Evolutionary conservation across 2,797 vertebrate species (phyloP).

Genomic region (Benthosema pterotum): DNA sequence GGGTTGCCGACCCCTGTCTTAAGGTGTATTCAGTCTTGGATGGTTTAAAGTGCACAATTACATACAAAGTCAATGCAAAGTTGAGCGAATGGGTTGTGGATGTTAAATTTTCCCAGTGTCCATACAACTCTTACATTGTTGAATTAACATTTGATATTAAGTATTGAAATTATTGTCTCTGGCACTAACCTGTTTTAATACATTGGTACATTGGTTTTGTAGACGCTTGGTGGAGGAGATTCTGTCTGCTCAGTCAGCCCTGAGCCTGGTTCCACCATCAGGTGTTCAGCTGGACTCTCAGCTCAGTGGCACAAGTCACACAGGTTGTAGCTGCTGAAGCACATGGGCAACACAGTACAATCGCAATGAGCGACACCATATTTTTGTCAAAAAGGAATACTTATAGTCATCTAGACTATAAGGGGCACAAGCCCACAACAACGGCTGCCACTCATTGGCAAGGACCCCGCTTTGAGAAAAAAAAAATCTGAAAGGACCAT

Average conservation of each 20-base stretch:
- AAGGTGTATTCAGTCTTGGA: no score
- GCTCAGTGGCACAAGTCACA: not conserved
- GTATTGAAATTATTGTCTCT: not conserved
- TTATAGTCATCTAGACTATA: no score
- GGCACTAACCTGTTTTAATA: not conserved
- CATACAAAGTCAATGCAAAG: no score
- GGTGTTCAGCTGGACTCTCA: not conserved
- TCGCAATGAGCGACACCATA: no score
- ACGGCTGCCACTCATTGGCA: no score
- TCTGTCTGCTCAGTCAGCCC: constrained; percentile 20
- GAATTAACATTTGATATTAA: not conserved
- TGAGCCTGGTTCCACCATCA: not conserved
- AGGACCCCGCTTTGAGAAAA: no score
- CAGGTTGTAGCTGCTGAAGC: constrained; percentile 52
- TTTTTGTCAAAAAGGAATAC: no score
- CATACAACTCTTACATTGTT: not conserved
- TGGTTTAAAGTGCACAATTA: no score
- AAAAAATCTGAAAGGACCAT: no score
- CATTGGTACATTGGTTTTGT: constrained; percentile 21
- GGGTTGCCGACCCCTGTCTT: no score
- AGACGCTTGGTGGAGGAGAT: constrained; percentile 59
- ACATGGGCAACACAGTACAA: not conserved
- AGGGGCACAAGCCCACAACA: no score
- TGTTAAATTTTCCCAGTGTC: not conserved
- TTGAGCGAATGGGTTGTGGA: no score